A percentile compares a stretch with the other conserved stretches of the same genome.
phyloP scores from a whole-genome alignment of 2,888 invertebrate genomes.

The Drosophila tanythrix region DNA sequence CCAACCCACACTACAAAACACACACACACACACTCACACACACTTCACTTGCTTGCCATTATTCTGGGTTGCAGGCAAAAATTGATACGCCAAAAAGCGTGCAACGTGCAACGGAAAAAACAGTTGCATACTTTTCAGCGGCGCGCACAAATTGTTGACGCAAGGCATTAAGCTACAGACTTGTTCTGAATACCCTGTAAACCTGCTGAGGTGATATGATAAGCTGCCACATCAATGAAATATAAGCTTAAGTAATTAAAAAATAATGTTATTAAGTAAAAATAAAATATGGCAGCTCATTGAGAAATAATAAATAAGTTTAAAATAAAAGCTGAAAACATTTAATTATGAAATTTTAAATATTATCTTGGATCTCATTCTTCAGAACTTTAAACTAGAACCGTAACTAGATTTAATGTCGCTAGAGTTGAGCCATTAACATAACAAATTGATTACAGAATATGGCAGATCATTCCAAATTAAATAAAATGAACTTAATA shows the following conservation, averaged over 20 bases:
- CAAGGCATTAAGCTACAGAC: constrained; percentile 74
- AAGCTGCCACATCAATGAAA: not conserved
- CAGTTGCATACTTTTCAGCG: constrained; percentile 59
- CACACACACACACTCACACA: not conserved
- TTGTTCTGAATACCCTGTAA: constrained; percentile 37
- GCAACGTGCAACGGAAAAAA: constrained; percentile 55
- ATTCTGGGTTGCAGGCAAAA: constrained; percentile 54
- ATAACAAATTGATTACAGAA: too few relatives aligned
- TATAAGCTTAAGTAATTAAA: not conserved
- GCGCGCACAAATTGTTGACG: constrained; percentile 80
- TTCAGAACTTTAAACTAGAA: not conserved
- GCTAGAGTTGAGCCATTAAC: too few relatives aligned
- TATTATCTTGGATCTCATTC: not conserved
- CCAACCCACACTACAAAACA: not conserved
- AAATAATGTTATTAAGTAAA: not conserved
- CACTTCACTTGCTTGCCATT: constrained; percentile 3
- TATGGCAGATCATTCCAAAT: too few relatives aligned
- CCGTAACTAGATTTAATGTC: too few relatives aligned
- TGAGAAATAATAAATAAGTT: not conserved
- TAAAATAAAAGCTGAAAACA: not conserved
- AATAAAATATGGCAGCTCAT: not conserved
- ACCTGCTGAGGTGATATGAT: not conserved
- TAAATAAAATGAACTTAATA: too few relatives aligned
- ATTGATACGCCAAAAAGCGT: constrained; percentile 69
- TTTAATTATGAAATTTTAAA: not conserved